Conservation (phyloP, 2,113 vertebrate species). For the Melierax canorus region DNA sequence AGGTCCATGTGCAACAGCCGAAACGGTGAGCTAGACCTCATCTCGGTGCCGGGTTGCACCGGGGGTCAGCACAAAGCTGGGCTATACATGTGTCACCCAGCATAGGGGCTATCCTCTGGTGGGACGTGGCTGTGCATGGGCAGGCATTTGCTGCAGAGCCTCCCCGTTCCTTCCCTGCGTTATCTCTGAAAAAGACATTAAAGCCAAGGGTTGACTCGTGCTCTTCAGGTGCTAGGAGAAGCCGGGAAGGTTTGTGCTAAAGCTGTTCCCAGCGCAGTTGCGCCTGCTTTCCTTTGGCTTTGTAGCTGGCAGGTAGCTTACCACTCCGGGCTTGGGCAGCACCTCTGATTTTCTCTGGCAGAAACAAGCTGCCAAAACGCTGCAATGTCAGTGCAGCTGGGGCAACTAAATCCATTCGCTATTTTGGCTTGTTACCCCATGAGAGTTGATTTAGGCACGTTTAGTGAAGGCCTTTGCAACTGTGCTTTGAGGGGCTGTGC, state of each 20-base stretch:
- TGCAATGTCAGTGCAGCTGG: neutral
- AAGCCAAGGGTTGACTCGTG: neutral
- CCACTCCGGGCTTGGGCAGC: neutral
- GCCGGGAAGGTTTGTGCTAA: neutral
- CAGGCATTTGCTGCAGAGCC: rapidly evolving
- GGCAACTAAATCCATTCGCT: neutral
- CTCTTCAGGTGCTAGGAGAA: neutral
- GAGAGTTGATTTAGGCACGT: neutral
- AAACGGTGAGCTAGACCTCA: neutral
- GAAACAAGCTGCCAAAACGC: neutral
- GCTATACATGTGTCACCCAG: rapidly evolving
- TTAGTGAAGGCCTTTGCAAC: neutral
- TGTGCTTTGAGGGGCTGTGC: rapidly evolving
- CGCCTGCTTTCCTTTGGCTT: neutral
- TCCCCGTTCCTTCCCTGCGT: rapidly evolving
- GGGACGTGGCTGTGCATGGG: neutral
- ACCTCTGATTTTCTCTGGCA: neutral
- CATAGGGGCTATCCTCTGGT: too few relatives aligned
- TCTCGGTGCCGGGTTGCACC: rapidly evolving
- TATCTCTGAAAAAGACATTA: neutral
- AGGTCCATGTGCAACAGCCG: rapidly evolving
- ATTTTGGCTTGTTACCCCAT: neutral
- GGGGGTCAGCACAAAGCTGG: neutral
- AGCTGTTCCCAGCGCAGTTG: neutral
- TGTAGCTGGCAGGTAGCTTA: neutral